Evolutionary conservation across 2,888 invertebrate genomes (phyloP), one percentile per base, ranked within the genome.

Genomic region (Lasioglossum villosulum): DNA sequence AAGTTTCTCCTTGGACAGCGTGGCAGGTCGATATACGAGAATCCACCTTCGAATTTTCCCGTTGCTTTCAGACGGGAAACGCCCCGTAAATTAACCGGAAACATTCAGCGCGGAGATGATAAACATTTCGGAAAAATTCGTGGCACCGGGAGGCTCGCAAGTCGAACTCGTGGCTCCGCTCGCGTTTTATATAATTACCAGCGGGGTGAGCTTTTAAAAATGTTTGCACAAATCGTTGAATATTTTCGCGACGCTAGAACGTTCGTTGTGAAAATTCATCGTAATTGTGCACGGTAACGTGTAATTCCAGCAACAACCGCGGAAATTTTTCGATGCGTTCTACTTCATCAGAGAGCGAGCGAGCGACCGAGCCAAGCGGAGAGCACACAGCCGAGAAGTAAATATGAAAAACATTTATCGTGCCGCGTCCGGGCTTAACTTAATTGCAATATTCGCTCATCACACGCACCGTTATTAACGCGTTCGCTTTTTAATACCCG

Each of bases 381-480:
- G 14, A 16, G 45, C 12, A 27, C 56, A 4, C 16, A 12, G 34
- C 45, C 74, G 81, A 23, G 73, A 70, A 82, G 77, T 77, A 82
- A 82, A 82, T 74, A 81, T 63, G 82, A n/a, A 63, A 42, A 42
- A 34, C 48, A 56, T 68, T 74, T 59, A 72, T 66, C 27, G 42
- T 45, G 42, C 52, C 37, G 56, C 42, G 42, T 37, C 48, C 30
- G 37, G 39, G 77, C 52, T 77, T 56, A 68, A 16, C 74, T 83
- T 71, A 75, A 82, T 84, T 83, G 83, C 70, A 77, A 71, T 83
- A 52, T 70, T 48, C 83, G 52, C 83, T 63, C 45, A 75, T 83
- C 83, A 39, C 39, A 27, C 48, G 1, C 59, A 4, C 72, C 23
- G 73, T 73, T 79, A 70, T 79, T 84, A 79, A 52, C 34, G 34